Evolutionary conservation across 53 echinoderm and acorn worm genomes (phyloP).

Genomic region (Stichopus horrens): DNA sequence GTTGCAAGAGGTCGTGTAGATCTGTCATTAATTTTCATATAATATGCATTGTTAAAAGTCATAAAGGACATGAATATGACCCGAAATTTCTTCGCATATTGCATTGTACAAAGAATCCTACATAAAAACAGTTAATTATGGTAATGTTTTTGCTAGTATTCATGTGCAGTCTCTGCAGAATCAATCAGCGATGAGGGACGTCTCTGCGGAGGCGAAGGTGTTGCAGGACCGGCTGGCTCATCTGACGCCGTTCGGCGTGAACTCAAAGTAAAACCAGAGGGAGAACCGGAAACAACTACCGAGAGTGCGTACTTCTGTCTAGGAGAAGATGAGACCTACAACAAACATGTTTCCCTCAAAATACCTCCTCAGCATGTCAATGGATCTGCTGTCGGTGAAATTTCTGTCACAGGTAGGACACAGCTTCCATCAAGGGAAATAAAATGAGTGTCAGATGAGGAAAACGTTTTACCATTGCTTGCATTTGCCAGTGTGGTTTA

Average conservation of each 20-base stretch:
- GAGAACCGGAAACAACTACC: conserved; percentile 70
- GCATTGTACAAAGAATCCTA: too few species aligned
- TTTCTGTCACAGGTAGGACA: conserved; percentile 54
- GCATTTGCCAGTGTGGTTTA: too few species aligned
- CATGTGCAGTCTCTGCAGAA: conserved; percentile 65
- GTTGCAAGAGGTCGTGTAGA: too few species aligned
- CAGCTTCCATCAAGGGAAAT: too few species aligned
- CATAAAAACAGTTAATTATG: too few species aligned
- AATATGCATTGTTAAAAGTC: too few species aligned
- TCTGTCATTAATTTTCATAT: too few species aligned
- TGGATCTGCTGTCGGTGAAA: conserved; percentile 44
- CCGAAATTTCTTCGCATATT: too few species aligned
- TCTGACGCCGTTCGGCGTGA: conserved; percentile 59
- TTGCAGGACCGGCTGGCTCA: conserved; percentile 49
- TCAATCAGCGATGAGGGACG: conserved; percentile 51
- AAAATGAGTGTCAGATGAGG: too few species aligned
- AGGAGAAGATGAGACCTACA: conserved; percentile 58
- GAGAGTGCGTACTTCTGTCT: conserved; percentile 79
- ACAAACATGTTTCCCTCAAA: conserved; percentile 61
- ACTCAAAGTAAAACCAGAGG: conserved; percentile 70
- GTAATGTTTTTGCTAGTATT: too few species aligned
- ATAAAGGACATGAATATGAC: too few species aligned
- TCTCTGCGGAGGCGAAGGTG: conserved; percentile 66
- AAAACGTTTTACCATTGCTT: too few species aligned
- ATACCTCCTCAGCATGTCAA: conserved; percentile 30